A percentile compares a stretch with the other conserved stretches of the same genome.
Evolutionary conservation across 2,113 vertebrate species (phyloP).

Genomic region (Heterotilapia buettikoferi): DNA sequence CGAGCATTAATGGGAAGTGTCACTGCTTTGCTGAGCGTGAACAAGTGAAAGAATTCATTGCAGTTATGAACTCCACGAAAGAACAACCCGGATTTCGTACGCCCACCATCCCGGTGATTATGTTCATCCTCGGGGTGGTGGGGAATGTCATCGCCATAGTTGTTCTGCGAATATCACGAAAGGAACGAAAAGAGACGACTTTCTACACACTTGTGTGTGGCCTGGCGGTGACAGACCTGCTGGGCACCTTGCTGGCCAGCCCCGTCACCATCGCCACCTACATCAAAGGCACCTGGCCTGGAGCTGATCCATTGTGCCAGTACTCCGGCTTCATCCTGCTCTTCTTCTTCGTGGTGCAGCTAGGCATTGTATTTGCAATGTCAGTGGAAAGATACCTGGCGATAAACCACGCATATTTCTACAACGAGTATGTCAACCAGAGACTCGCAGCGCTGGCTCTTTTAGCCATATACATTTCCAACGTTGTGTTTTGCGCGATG

Average conservation of each 20-base stretch:
- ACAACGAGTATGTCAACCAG: slow-evolving; percentile 89
- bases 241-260: slow-evolving; percentile 92
- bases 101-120: slow-evolving; percentile 84
- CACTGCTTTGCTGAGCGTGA: neutral
- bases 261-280: slow-evolving; percentile 93
- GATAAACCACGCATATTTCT: slow-evolving; percentile 97
- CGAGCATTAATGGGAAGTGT: neutral
- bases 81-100: neutral
- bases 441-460: slow-evolving; percentile 83
- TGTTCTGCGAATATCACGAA: slow-evolving; percentile 88
- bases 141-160: slow-evolving; percentile 92
- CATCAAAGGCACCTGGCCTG: slow-evolving; percentile 83
- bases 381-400: slow-evolving; percentile 93
- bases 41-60: neutral
- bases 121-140: slow-evolving; percentile 95
- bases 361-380: slow-evolving; percentile 95
- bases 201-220: slow-evolving; percentile 95
- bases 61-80: slow-evolving; percentile 4
- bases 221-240: slow-evolving; percentile 87
- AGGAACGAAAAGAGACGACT: slow-evolving; percentile 93
- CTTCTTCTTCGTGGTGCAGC: slow-evolving; percentile 90
- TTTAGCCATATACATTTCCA: slow-evolving; percentile 80
- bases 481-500: slow-evolving; percentile 85
- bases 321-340: slow-evolving; percentile 96
- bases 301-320: slow-evolving; percentile 80